These are phyloP conservation scores for Batillaria attramentaria DNA, from an alignment of 1,140 invertebrate species.

Conservation along the genomic window DNA sequence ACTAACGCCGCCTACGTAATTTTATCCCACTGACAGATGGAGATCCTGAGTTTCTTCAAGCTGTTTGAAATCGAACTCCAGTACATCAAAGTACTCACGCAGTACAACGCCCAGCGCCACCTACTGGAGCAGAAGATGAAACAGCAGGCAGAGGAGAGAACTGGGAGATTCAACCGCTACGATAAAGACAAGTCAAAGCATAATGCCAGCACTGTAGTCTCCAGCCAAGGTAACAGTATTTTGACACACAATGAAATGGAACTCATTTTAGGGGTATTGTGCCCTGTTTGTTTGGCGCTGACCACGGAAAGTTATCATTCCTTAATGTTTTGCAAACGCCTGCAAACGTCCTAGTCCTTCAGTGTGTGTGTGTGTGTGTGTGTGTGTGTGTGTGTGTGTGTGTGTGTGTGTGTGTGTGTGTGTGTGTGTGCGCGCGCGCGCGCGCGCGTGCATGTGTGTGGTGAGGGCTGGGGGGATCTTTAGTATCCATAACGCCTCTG, in stretches of 20 bases:
- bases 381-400: slow-evolving; percentile 16
- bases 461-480: too few relatives aligned
- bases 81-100: slow-evolving; percentile 46
- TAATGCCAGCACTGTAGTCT: slow-evolving; percentile 49
- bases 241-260: not conserved
- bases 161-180: not conserved
- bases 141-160: not conserved
- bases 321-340: too few relatives aligned
- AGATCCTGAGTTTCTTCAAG: slow-evolving; percentile 43
- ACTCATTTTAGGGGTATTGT: not conserved
- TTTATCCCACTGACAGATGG: slow-evolving; percentile 28
- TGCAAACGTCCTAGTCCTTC: too few relatives aligned
- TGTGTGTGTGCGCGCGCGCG: not conserved
- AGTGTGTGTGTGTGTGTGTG: not conserved
- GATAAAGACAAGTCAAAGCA: slow-evolving; percentile 17
- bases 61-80: slow-evolving; percentile 22
- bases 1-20: not conserved
- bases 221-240: slow-evolving; percentile 46
- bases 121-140: slow-evolving; percentile 29
- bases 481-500: too few relatives aligned
- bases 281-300: too few relatives aligned
- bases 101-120: slow-evolving; percentile 50
- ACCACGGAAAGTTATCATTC: too few relatives aligned
- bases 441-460: not conserved
- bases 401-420: slow-evolving; percentile 16